Base-by-base conservation (phyloP, 2,113 vertebrate genomes). In the Xiphias gladius region DNA sequence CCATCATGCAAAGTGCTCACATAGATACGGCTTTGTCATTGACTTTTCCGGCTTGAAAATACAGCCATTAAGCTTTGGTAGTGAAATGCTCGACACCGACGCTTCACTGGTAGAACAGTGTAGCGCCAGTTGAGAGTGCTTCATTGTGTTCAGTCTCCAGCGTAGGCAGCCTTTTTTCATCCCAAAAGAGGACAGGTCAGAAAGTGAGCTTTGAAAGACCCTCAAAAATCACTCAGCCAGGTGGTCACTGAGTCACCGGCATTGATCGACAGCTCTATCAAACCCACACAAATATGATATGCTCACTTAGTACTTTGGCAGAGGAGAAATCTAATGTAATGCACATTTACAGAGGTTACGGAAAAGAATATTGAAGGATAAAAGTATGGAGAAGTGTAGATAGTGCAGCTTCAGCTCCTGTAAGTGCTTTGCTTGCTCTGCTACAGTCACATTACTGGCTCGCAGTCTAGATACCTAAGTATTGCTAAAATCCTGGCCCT, bases 221-320 rank as follows among this genome's bases (percentile, higher is more conserved):
- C n/a, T 52, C 57, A 73, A 20, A 59, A 24, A 73, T 17, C 58
- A 50, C 61, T 66, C 14, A 1, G 20, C 55, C 32, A 73, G n/a
- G 30, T 65, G 46, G 61, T 80, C 24, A 14, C 19, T 5, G 32
- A 66, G 43, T 48, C 17, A 8, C 48, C 66, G 55, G 1, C 76
- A 73, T 69, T 46, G 73, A 87, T 32, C 3, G 2, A 73, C 62
- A 48, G 5, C 72, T 73, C 81, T n/a, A 58, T 62, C 35, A 77
- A 82, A 39, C n/a, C 64, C 59, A 22, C 52, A 26, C 54, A 73
- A n/a, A 84, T 72, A 14, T 58, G 7, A 54, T 61, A 10, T 63
- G 39, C 12, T 35, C 26, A 30, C 62, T 58, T 75, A 48, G 20
- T 50, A 43, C 37, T 58, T 57, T 39, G n/a, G 26, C 19, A n/a